Evolutionary conservation across 2,797 vertebrate species (phyloP).

Genomic region (Chlorospingus flavigularis): DNA sequence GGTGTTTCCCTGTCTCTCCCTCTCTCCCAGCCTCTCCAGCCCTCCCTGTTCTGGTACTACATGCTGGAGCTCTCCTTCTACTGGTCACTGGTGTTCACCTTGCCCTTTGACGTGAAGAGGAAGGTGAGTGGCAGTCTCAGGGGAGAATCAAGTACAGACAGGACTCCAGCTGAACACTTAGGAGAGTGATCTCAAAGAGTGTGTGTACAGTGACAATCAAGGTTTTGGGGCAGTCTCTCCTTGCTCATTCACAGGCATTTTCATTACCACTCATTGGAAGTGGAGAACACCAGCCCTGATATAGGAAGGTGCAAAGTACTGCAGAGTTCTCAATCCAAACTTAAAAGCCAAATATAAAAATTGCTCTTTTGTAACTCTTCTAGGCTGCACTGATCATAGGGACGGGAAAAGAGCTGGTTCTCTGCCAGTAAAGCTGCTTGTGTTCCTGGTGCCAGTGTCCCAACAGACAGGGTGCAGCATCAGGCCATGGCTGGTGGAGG

Average conservation of each 20-base stretch:
- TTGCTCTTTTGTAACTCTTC: not conserved
- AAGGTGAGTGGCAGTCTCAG: slow-evolving; percentile 80
- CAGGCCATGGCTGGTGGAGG: not conserved
- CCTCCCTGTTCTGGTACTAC: slow-evolving; percentile 88
- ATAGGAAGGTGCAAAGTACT: not conserved
- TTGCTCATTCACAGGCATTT: not conserved
- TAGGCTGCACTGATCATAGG: not conserved
- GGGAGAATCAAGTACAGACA: not conserved
- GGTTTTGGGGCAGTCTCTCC: not conserved
- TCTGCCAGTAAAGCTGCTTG: not conserved
- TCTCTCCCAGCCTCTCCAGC: slow-evolving; percentile 76
- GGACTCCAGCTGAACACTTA: not conserved
- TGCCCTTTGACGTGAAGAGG: slow-evolving; percentile 89
- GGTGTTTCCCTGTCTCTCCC: not conserved
- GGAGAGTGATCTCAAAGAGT: not conserved
- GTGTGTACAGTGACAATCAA: not conserved
- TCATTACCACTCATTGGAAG: not conserved
- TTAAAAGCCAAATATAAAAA: not conserved
- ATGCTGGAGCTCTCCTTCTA: slow-evolving; percentile 91
- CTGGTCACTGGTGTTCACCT: slow-evolving; percentile 84
- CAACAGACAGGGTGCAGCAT: not conserved
- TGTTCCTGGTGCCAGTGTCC: not conserved
- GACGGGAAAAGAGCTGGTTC: not conserved
- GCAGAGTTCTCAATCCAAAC: not conserved
- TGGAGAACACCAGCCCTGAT: not conserved